Percentiles rank a stretch among this genome's conserved stretches.
Evolutionary conservation across 2,113 vertebrate species (phyloP).

Genomic region (Paralichthys olivaceus): DNA sequence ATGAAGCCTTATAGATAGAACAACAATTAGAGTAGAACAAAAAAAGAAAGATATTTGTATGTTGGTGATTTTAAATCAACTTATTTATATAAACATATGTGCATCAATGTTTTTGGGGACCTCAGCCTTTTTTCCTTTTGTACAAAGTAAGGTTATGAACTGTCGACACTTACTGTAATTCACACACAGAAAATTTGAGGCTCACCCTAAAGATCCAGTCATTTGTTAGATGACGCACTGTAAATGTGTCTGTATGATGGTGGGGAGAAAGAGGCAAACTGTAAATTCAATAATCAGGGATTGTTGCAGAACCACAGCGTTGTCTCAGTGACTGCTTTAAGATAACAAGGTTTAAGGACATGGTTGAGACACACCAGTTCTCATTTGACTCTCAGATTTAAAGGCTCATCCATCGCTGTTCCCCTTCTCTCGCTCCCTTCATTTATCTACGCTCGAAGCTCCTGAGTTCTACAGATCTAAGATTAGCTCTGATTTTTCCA

Average conservation of each 20-base stretch:
- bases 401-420: constrained; percentile 46
- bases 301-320: not conserved
- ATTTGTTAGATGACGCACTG: no score
- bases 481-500: constrained; percentile 73
- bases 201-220: no score
- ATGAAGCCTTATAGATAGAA: not conserved
- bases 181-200: no score
- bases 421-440: constrained; percentile 16
- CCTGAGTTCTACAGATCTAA: constrained; percentile 50
- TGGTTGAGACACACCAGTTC: constrained; percentile 50
- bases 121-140: no score
- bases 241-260: no score
- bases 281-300: not conserved
- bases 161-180: no score
- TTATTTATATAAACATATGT: no score
- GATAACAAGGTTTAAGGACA: not conserved
- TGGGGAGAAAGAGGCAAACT: not conserved
- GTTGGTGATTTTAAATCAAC: no score
- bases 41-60: no score
- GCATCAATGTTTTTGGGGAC: no score
- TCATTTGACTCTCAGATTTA: constrained; percentile 51
- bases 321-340: not conserved
- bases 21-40: no score
- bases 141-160: no score
- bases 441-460: constrained; percentile 32